These are phyloP conservation scores for Scaeva pyrastri DNA, from an alignment of 2,888 invertebrate genomes.

Conservation along the genomic window DNA sequence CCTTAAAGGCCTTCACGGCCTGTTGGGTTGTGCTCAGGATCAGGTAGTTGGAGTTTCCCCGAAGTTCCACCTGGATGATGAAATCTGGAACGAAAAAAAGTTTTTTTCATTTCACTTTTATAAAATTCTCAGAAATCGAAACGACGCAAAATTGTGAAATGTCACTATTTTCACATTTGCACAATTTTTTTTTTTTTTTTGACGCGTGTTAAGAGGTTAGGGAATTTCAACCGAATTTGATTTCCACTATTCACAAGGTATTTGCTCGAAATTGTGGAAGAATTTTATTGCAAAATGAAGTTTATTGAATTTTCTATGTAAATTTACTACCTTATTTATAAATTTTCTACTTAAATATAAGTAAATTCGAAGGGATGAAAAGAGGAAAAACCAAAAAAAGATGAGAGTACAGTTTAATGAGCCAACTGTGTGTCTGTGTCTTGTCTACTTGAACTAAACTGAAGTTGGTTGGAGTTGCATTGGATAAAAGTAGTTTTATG, in stretches of 20 bases:
- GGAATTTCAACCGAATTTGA: constrained; percentile 20
- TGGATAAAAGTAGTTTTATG: neutral
- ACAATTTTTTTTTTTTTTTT: constrained; percentile 50
- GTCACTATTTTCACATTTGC: constrained; percentile 27
- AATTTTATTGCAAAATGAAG: neutral
- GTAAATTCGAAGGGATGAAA: constrained; percentile 69
- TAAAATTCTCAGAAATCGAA: constrained; percentile 13
- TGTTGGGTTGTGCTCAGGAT: constrained; percentile 77
- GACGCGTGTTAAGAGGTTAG: constrained; percentile 71
- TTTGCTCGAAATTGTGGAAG: neutral
- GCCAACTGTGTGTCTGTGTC: constrained; percentile 57
- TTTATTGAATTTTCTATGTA: neutral
- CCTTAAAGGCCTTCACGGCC: constrained; percentile 66
- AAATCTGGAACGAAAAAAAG: constrained; percentile 66
- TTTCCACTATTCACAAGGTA: constrained; percentile 29
- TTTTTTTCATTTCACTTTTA: neutral
- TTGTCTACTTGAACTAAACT: constrained; percentile 47
- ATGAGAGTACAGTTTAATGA: constrained; percentile 54
- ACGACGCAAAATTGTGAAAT: constrained; percentile 33
- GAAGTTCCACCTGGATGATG: constrained; percentile 76
- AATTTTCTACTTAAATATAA: constrained; percentile 69
- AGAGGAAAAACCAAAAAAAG: constrained; percentile 66
- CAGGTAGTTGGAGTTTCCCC: constrained; percentile 71
- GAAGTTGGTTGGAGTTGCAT: constrained; percentile 48
- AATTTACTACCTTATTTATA: constrained; percentile 65